Evolutionary conservation across 2,113 vertebrate species (phyloP).

Genomic region (Delphinus delphis): DNA sequence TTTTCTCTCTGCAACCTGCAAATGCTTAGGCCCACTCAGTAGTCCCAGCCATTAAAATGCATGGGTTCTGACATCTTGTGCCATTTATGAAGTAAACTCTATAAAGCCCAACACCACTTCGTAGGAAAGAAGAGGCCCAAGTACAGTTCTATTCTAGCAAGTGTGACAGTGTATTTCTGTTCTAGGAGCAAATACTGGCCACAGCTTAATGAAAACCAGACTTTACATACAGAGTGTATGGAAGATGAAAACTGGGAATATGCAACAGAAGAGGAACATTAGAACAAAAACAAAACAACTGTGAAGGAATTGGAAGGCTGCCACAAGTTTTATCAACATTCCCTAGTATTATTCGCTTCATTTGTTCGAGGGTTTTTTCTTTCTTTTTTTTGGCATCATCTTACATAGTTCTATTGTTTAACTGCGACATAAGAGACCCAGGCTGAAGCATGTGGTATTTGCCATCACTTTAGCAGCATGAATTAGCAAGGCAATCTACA

Average conservation of each 20-base stretch:
- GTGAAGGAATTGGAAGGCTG: conserved; percentile 59
- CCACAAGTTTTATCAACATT: conserved; percentile 63
- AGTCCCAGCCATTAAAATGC: conserved; percentile 35
- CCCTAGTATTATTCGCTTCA: conserved; percentile 14
- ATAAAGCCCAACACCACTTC: conserved; percentile 41
- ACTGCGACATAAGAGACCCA: conserved; percentile 17
- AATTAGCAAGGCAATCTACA: conserved; percentile 31
- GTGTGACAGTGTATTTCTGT: conserved; percentile 61
- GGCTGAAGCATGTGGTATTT: neutral
- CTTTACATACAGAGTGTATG: conserved; percentile 38
- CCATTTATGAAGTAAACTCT: conserved; percentile 50
- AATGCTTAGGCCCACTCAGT: conserved; percentile 21
- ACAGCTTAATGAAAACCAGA: conserved; percentile 69
- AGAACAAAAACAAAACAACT: conserved; percentile 43
- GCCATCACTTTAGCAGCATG: conserved; percentile 34
- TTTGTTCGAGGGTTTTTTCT: conserved; percentile 10
- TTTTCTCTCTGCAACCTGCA: conserved; percentile 29
- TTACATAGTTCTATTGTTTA: conserved; percentile 29
- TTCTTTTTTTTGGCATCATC: neutral
- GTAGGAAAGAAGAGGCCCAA: conserved; percentile 58
- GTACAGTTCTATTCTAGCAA: conserved; percentile 52
- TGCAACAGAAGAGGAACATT: conserved; percentile 44
- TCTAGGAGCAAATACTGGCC: conserved; percentile 69
- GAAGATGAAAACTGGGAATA: conserved; percentile 62
- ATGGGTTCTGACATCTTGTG: conserved; percentile 49